A percentile compares a stretch with the other conserved stretches of the same genome.
These are phyloP conservation scores for Nymphicus hollandicus DNA, from an alignment of 2,113 vertebrate genomes.

Conservation along the genomic window DNA sequence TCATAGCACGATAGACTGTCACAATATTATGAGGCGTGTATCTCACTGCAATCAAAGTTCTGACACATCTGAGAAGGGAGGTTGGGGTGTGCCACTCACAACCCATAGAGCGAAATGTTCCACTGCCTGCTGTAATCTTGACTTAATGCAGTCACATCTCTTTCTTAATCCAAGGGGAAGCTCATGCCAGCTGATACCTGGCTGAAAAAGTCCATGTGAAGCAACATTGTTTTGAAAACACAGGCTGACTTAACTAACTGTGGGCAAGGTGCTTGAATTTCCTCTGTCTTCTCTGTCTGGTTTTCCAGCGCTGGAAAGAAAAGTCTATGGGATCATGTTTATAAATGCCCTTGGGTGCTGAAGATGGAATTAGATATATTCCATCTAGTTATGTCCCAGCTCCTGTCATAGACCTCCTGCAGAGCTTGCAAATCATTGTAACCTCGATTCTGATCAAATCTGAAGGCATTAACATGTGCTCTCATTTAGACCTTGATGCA, in stretches of 20 bases:
- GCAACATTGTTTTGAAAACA: background rate
- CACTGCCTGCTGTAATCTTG: background rate
- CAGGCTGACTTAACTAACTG: background rate
- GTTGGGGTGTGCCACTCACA: background rate
- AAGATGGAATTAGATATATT: background rate
- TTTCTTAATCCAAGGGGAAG: background rate
- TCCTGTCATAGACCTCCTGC: background rate
- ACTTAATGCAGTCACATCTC: background rate
- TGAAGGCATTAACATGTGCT: background rate
- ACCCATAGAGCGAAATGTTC: background rate
- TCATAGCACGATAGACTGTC: background rate
- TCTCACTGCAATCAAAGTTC: background rate
- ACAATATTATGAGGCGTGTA: background rate
- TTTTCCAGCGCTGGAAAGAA: background rate
- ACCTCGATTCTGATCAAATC: accelerated
- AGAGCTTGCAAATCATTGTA: background rate
- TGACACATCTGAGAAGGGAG: constrained; percentile 14
- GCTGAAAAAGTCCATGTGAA: background rate
- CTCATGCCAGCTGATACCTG: background rate
- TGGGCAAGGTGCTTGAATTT: background rate
- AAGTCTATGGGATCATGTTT: background rate
- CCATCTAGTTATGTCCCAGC: background rate
- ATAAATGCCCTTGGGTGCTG: background rate
- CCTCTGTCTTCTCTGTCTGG: background rate
- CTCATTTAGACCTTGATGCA: background rate